Evolutionary conservation across 2,888 invertebrate genomes (phyloP), one percentile per base, ranked within the genome.

Genomic region (Arge pagana): DNA sequence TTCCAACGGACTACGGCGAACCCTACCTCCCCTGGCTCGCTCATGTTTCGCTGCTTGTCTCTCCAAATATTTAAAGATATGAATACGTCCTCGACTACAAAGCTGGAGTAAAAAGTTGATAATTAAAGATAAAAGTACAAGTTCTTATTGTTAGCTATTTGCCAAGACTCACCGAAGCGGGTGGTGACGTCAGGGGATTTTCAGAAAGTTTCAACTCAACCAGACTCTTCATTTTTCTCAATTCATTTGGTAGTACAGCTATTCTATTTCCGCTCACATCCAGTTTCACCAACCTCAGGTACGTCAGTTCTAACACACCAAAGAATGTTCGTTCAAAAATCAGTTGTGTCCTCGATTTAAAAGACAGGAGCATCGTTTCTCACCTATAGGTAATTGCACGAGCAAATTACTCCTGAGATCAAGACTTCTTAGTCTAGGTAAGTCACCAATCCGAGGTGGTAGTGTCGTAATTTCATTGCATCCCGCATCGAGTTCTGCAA

Each of bases 51-150:
- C 85, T 40, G 93, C 91, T 80, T 93, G 90, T 70, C 88, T 89
- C 76, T 95, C 94, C 63, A 96, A 82, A 79, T 90, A 95, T 77
- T 96, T 96, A 82, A 95, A 95, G 67, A 96, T 92, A 78, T 96
- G 96, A 71, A 93, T 91, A 71, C 93, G 85, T 64, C 96, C 96
- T 76, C 94, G 86, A 79, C 89, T 89, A 80, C 95, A 96, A 63
- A 93, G 81, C 92, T 93, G 77, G 4, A 80, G 75, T 60, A 37
- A 36, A 54, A 30, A 13, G 50, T 13, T 16, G 10, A 18, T 19
- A 39, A 35, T 7, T 31, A 53, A 16, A 19, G 40, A 41, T 31
- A 30, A 10, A 37, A 39, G 35, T 15, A 13, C 10, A 31, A 39
- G n/a, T 11, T 23, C 5, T 16, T 18, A 10, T 28, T n/a, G 10